These are phyloP conservation scores for Drosophila austrosaltans DNA, from an alignment of 2,888 invertebrate species.

Conservation along the genomic window DNA sequence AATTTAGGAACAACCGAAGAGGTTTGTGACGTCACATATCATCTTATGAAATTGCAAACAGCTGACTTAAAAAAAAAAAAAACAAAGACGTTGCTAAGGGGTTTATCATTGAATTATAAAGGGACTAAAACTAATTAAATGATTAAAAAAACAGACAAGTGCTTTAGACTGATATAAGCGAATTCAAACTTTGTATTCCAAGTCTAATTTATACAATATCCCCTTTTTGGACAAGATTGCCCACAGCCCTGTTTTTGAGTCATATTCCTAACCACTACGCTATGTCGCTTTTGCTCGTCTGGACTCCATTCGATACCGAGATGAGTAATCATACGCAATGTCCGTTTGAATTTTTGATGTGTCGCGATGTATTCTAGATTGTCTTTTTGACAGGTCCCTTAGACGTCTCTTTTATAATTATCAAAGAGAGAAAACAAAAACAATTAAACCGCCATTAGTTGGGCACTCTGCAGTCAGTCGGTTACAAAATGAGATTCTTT, in stretches of 20 bases:
- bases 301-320: background rate
- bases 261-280: background rate
- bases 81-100: background rate
- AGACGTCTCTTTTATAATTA: conserved; percentile 6
- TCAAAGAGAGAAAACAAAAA: conserved; percentile 13
- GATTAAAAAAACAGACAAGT: no score
- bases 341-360: background rate
- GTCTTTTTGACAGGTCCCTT: conserved; percentile 15
- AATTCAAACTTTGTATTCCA: no score
- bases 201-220: no score
- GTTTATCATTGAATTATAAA: background rate
- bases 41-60: conserved; percentile 1
- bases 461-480: conserved; percentile 13
- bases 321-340: background rate
- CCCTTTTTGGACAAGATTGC: background rate
- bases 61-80: background rate
- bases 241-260: background rate
- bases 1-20: background rate
- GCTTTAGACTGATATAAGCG: no score
- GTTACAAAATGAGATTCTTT: conserved; percentile 41
- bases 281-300: background rate
- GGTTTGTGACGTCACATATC: background rate
- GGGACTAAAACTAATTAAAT: no score
- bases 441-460: conserved; percentile 35
- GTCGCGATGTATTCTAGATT: conserved; percentile 1